Evolutionary conservation across 2,888 invertebrate species (phyloP).

Genomic region (Drosophila neutralis): DNA sequence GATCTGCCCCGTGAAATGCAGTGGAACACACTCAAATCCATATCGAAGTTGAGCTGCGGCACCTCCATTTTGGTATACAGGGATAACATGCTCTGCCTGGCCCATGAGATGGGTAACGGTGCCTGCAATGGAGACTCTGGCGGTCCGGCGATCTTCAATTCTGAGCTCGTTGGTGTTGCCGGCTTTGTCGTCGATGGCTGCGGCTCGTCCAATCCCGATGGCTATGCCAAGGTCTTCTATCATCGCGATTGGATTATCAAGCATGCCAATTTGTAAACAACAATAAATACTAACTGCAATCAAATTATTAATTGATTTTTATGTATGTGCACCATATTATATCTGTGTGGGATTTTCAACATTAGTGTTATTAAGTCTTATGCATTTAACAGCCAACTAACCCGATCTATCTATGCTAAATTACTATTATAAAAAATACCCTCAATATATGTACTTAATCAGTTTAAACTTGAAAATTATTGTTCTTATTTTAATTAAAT

Average conservation of each 20-base stretch:
- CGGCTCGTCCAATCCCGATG: slow-evolving; percentile 69
- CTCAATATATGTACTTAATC: background rate
- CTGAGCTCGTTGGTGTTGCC: slow-evolving; percentile 76
- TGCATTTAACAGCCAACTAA: background rate
- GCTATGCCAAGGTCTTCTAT: slow-evolving; percentile 71
- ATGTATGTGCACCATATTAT: background rate
- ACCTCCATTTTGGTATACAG: slow-evolving; percentile 42
- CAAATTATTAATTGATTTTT: background rate
- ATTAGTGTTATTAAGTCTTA: background rate
- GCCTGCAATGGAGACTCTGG: slow-evolving; percentile 82
- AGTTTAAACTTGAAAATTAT: background rate
- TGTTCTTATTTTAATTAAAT: background rate
- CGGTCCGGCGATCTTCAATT: slow-evolving; percentile 75
- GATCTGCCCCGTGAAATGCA: slow-evolving; percentile 64
- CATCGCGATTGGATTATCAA: slow-evolving; percentile 67
- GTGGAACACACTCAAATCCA: slow-evolving; percentile 65
- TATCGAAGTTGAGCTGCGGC: slow-evolving; percentile 55
- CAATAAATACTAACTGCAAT: background rate
- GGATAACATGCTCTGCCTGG: slow-evolving; percentile 66
- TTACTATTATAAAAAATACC: background rate
- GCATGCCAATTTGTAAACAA: slow-evolving; percentile 48
- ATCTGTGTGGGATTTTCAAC: background rate
- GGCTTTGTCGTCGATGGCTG: slow-evolving; percentile 76
- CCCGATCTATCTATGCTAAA: background rate
- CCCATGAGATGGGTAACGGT: slow-evolving; percentile 65